A percentile compares a stretch with the other conserved stretches of the same genome.
phyloP scores from a whole-genome alignment of 2,113 vertebrate genomes.

The Melanocharis versteri region DNA sequence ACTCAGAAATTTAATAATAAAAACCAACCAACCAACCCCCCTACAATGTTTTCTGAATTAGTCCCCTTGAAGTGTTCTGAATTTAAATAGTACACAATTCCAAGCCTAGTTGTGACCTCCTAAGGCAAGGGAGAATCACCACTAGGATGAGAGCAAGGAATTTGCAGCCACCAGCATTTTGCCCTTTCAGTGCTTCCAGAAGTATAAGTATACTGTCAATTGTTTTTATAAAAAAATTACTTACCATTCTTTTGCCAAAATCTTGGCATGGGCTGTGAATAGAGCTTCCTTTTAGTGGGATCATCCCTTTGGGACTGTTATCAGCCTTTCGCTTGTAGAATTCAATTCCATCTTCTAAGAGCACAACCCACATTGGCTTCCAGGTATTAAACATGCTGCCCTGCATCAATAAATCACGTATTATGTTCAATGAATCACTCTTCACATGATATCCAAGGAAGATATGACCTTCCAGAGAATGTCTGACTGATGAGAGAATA shows the following conservation, averaged over 20 bases:
- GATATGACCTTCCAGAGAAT: background rate
- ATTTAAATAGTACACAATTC: background rate
- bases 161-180: background rate
- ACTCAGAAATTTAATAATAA: background rate
- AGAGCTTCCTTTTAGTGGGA: constrained; percentile 86
- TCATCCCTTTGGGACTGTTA: constrained; percentile 90
- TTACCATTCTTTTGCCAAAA: constrained; percentile 87
- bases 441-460: background rate
- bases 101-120: background rate
- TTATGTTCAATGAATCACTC: background rate
- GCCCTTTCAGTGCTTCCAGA: background rate
- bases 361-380: constrained; percentile 91
- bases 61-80: background rate
- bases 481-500: background rate
- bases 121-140: accelerated
- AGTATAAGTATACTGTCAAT: background rate
- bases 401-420: constrained; percentile 58
- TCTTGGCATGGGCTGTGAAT: constrained; percentile 88
- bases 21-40: background rate
- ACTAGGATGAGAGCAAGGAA: background rate
- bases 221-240: background rate
- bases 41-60: background rate
- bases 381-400: constrained; percentile 90
- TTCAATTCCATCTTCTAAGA: constrained; percentile 91
- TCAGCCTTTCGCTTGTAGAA: constrained; percentile 94